Percentiles rank a stretch among this genome's conserved stretches.
Conservation (phyloP, 2,113 vertebrate genomes). For the Climacteris rufus region DNA sequence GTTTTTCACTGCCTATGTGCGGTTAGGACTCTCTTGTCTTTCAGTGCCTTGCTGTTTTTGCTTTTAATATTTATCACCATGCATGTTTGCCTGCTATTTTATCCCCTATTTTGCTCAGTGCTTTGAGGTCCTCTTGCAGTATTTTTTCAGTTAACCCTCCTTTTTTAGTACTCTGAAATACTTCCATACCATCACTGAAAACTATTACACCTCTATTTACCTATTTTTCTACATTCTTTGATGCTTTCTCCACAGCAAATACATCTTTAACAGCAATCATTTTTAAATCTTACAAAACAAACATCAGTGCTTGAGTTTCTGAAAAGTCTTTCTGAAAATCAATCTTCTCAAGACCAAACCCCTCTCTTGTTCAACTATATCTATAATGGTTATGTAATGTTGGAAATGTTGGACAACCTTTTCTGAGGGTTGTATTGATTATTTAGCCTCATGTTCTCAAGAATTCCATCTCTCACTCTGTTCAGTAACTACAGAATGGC, state of each 20-base stretch:
- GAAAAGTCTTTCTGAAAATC: not conserved
- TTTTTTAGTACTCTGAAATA: not conserved
- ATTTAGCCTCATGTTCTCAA: not conserved
- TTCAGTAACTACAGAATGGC: not conserved
- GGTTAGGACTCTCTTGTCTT: not conserved
- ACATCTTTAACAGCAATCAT: not conserved
- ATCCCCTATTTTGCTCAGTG: not conserved
- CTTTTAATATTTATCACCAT: not conserved
- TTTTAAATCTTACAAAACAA: not conserved
- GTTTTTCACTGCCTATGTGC: not conserved
- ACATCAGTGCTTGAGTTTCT: accelerated
- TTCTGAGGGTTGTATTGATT: not conserved
- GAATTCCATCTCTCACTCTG: not conserved
- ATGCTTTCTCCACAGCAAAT: not conserved
- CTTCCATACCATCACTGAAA: not conserved
- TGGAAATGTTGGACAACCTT: not conserved
- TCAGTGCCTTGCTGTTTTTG: not conserved
- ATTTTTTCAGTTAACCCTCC: not conserved
- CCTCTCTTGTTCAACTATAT: not conserved
- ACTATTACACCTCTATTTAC: not conserved
- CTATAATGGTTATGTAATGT: accelerated
- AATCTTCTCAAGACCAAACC: not conserved
- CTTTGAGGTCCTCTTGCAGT: not conserved
- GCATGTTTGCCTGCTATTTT: not conserved
- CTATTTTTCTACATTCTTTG: not conserved